Evolutionary conservation across 2,888 invertebrate species (phyloP).

Genomic region (Altica lythri): DNA sequence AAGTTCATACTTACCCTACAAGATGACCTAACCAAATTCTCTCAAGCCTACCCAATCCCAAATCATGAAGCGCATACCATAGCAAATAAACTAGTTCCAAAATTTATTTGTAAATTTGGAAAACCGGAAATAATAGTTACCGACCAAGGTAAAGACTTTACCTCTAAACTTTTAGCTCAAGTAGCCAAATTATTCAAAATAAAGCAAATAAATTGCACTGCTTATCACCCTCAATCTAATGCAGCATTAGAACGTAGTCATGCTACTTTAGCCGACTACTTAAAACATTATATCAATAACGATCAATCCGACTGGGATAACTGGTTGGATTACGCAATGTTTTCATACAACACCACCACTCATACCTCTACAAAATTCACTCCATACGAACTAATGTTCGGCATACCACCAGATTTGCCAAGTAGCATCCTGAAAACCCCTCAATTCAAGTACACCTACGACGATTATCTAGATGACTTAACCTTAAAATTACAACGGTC

Average conservation of each 20-base stretch:
- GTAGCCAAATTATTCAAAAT: slow-evolving; percentile 22
- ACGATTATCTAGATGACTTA: slow-evolving; percentile 41
- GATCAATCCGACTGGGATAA: slow-evolving; percentile 43
- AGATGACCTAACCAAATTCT: slow-evolving; percentile 40
- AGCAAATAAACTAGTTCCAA: slow-evolving; percentile 37
- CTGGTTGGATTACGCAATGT: slow-evolving; percentile 41
- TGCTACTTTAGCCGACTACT: slow-evolving; percentile 26
- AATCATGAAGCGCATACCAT: slow-evolving; percentile 41
- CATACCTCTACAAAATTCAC: slow-evolving; percentile 38
- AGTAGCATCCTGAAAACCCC: slow-evolving; percentile 39
- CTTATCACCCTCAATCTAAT: slow-evolving; percentile 37
- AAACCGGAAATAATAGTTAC: slow-evolving; percentile 42
- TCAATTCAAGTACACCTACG: slow-evolving; percentile 41
- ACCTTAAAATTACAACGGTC: no score
- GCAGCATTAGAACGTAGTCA: slow-evolving; percentile 37
- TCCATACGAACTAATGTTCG: slow-evolving; percentile 38
- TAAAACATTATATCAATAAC: slow-evolving; percentile 38
- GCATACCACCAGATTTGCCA: slow-evolving; percentile 34
- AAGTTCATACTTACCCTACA: slow-evolving; percentile 42
- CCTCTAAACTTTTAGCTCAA: slow-evolving; percentile 25
- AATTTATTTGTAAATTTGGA: slow-evolving; percentile 42
- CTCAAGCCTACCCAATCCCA: slow-evolving; percentile 42
- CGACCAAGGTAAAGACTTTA: slow-evolving; percentile 42
- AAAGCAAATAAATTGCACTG: slow-evolving; percentile 29
- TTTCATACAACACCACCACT: slow-evolving; percentile 34